Conservation (phyloP, 2,113 vertebrate genomes). For the Tilapia sparmanii region DNA sequence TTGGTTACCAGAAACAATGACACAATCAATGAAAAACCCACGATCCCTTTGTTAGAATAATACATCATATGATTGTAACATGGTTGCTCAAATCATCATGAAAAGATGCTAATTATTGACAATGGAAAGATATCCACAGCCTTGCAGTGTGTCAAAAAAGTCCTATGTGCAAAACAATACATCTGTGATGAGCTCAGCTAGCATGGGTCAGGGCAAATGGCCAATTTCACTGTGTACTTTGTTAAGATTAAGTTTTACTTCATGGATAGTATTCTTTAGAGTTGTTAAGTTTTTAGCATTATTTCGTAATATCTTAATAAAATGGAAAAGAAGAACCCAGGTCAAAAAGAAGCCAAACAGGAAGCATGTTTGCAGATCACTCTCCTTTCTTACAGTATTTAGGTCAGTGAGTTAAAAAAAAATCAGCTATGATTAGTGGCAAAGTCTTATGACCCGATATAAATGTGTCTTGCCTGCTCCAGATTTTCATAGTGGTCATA, state of each 20-base stretch:
- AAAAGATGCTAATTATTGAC: neutral
- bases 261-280: neutral
- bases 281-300: neutral
- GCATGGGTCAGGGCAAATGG: neutral
- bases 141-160: neutral
- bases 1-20: neutral
- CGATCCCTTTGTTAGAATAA: neutral
- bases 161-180: neutral
- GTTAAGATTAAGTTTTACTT: neutral
- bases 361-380: neutral
- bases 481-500: neutral
- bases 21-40: neutral
- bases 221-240: neutral
- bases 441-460: neutral
- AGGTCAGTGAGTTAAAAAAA: neutral
- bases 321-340: neutral
- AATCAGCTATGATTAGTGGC: neutral
- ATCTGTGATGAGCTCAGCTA: neutral
- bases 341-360: neutral
- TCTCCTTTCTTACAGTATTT: neutral
- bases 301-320: neutral
- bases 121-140: neutral
- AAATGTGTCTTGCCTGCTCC: neutral
- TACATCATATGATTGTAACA: neutral
- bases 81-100: neutral